These are phyloP conservation scores for Strix aluco DNA, from an alignment of 2,113 vertebrate species.

Conservation along the genomic window DNA sequence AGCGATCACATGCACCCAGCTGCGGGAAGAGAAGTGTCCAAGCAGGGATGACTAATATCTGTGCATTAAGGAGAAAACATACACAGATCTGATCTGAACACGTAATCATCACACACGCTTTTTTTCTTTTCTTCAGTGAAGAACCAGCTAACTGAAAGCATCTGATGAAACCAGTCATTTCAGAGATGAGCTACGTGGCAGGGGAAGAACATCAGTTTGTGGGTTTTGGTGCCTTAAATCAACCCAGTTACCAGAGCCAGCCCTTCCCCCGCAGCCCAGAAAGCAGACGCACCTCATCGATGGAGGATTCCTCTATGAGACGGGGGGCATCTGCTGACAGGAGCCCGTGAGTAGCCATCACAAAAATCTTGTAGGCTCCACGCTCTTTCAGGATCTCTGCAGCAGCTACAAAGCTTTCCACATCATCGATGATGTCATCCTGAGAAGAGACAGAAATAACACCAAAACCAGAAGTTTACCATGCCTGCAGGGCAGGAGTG, in stretches of 20 bases:
- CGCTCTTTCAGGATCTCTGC: conserved; percentile 98
- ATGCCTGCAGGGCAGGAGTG: not conserved
- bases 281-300: conserved; percentile 84
- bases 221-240: not conserved
- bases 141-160: not conserved
- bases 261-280: not conserved
- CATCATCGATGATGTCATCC: conserved; percentile 98
- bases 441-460: conserved; percentile 51
- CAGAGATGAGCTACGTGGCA: not conserved
- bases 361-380: conserved; percentile 97
- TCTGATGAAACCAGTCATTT: not conserved
- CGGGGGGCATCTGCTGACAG: conserved; percentile 94
- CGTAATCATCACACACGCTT: not conserved
- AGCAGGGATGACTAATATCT: not conserved
- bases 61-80: not conserved
- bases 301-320: conserved; percentile 94
- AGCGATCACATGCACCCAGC: not conserved
- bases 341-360: conserved; percentile 97
- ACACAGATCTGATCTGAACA: not conserved
- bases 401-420: conserved; percentile 95
- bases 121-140: not conserved
- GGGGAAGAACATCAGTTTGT: not conserved
- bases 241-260: not conserved
- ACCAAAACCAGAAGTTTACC: not conserved
- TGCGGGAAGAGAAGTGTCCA: not conserved